These are phyloP conservation scores for Cyrtodaria siliqua DNA, from an alignment of 2,888 invertebrate genomes.

Conservation along the genomic window DNA sequence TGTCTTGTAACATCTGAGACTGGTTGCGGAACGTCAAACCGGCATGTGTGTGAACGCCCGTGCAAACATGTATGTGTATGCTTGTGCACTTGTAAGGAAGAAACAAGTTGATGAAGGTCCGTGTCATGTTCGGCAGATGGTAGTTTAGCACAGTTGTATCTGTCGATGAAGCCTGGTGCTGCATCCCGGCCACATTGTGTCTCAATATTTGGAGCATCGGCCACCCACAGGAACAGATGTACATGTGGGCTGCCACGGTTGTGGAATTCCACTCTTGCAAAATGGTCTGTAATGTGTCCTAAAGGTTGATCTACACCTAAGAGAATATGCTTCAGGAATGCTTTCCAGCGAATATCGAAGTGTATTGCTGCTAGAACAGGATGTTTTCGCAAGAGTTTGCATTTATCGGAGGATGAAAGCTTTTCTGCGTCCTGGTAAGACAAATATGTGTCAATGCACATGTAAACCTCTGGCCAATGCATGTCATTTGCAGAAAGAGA, in stretches of 20 bases:
- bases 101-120: not conserved
- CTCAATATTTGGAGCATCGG: slow-evolving; percentile 22
- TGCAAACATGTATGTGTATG: slow-evolving; percentile 6
- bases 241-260: slow-evolving; percentile 28
- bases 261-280: slow-evolving; percentile 24
- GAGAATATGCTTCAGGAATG: slow-evolving; percentile 8
- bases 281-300: slow-evolving; percentile 14
- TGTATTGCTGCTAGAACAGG: slow-evolving; percentile 34
- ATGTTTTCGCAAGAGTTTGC: slow-evolving; percentile 3
- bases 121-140: not conserved
- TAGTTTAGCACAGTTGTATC: slow-evolving; percentile 10
- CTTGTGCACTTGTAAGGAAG: not conserved
- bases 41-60: not conserved
- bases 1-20: not conserved
- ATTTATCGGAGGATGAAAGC: not conserved
- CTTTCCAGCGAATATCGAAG: slow-evolving; percentile 34
- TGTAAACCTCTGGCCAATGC: not conserved
- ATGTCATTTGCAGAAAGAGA: not conserved
- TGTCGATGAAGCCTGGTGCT: slow-evolving; percentile 16
- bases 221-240: slow-evolving; percentile 15
- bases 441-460: not conserved
- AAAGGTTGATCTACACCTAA: not conserved
- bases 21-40: slow-evolving; percentile 17
- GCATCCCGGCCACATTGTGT: not conserved
- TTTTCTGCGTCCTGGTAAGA: not conserved